These are phyloP conservation scores for Drosophila recens DNA, from an alignment of 2,888 invertebrate species.

Conservation along the genomic window DNA sequence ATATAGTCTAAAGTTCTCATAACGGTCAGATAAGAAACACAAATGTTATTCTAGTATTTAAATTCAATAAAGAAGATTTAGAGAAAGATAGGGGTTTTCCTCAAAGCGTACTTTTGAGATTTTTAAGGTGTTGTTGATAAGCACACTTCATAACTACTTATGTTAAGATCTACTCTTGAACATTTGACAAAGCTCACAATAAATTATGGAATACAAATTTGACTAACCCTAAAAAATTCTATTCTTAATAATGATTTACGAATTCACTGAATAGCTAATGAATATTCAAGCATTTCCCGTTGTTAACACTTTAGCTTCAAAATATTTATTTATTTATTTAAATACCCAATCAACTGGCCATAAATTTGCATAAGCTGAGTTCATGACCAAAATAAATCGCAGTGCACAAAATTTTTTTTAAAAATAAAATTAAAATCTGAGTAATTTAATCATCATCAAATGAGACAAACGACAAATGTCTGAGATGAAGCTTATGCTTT, in stretches of 20 bases:
- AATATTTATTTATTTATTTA: conserved; percentile 27
- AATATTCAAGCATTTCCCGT: conserved; percentile 8
- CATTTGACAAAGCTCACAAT: neutral
- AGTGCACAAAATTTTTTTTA: no score
- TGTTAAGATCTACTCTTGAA: no score
- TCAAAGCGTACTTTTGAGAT: no score
- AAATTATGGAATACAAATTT: neutral
- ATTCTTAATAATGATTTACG: neutral
- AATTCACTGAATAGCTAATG: neutral
- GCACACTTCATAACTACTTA: no score
- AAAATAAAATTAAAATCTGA: conserved; percentile 45
- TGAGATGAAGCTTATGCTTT: conserved; percentile 42
- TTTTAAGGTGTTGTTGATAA: neutral
- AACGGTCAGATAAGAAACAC: neutral
- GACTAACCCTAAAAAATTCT: neutral
- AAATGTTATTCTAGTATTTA: neutral
- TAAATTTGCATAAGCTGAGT: conserved; percentile 63
- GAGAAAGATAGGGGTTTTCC: no score
- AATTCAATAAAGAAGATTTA: no score
- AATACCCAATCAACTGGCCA: conserved; percentile 26
- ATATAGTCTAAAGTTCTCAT: neutral
- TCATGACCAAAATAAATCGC: conserved; percentile 41
- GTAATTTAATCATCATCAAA: conserved; percentile 54
- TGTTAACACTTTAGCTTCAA: conserved; percentile 4
- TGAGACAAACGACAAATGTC: conserved; percentile 21